Evolutionary conservation across 2,888 invertebrate genomes (phyloP).

Genomic region (Diarsia rubi): DNA sequence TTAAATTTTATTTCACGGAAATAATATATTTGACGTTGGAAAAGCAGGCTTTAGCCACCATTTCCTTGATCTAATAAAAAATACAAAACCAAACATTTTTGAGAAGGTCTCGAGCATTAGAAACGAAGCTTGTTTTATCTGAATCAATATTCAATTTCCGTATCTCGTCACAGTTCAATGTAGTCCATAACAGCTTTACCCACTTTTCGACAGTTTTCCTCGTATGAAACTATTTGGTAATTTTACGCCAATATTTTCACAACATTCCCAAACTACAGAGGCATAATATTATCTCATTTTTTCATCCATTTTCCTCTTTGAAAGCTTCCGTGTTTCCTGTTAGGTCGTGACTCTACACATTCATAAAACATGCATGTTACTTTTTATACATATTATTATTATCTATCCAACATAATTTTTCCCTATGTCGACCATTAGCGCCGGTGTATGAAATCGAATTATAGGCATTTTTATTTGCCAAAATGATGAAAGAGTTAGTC

Average conservation of each 20-base stretch:
- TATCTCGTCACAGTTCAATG: neutral
- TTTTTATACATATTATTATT: neutral
- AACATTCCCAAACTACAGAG: conserved; percentile 37
- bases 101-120: neutral
- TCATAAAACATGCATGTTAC: conserved; percentile 4
- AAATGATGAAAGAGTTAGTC: neutral
- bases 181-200: neutral
- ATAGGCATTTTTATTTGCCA: neutral
- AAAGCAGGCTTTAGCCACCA: neutral
- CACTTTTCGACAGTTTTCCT: conserved; percentile 27
- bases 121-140: neutral
- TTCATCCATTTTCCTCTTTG: conserved; percentile 30
- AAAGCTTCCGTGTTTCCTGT: conserved; percentile 35
- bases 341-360: conserved; percentile 36
- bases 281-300: conserved; percentile 49
- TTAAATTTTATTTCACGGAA: neutral
- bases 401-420: neutral
- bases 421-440: neutral
- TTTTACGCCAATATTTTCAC: conserved; percentile 48
- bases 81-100: neutral
- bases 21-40: neutral
- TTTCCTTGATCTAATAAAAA: neutral
- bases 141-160: neutral
- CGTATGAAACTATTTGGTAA: conserved; percentile 31
- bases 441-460: neutral